phyloP scores from a whole-genome alignment of 2,113 vertebrate genomes.

The Amblyornis subalaris region DNA sequence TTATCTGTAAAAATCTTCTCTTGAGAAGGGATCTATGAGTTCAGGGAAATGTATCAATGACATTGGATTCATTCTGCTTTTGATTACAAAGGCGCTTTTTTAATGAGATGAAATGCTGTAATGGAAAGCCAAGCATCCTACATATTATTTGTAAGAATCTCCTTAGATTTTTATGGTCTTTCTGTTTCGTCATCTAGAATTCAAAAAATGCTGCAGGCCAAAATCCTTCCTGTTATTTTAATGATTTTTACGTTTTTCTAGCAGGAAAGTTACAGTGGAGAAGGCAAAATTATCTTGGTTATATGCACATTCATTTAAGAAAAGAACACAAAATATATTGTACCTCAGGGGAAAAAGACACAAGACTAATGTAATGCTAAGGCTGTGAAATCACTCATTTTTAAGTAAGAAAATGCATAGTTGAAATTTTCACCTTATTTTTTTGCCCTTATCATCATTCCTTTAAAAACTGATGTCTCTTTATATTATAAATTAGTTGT shows the following conservation, averaged over 20 bases:
- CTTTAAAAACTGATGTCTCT: slow-evolving; percentile 9
- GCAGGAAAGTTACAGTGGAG: not conserved
- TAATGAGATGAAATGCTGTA: not conserved
- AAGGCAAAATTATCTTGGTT: slow-evolving; percentile 38
- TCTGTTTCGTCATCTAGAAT: slow-evolving; percentile 10
- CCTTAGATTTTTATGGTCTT: not conserved
- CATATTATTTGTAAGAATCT: not conserved
- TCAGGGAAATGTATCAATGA: not conserved
- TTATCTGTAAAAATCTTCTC: not conserved
- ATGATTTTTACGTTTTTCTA: slow-evolving; percentile 13
- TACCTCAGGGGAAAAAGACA: slow-evolving; percentile 2
- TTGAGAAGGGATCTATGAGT: not conserved
- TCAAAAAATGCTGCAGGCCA: slow-evolving; percentile 25
- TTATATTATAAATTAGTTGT: slow-evolving; percentile 35
- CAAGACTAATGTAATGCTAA: slow-evolving; percentile 1
- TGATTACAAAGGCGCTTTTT: not conserved
- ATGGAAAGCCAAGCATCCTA: not conserved
- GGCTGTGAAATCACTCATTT: not conserved
- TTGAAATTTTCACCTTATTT: not conserved
- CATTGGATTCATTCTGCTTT: not conserved
- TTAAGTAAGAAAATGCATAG: not conserved
- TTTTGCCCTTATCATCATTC: not conserved
- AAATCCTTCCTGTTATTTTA: slow-evolving; percentile 19
- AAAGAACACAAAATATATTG: slow-evolving; percentile 23
- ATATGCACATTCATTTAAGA: slow-evolving; percentile 41